Percentiles rank a stretch among this genome's conserved stretches.
Conservation (phyloP, 2,113 vertebrate genomes). For the Ia io region DNA sequence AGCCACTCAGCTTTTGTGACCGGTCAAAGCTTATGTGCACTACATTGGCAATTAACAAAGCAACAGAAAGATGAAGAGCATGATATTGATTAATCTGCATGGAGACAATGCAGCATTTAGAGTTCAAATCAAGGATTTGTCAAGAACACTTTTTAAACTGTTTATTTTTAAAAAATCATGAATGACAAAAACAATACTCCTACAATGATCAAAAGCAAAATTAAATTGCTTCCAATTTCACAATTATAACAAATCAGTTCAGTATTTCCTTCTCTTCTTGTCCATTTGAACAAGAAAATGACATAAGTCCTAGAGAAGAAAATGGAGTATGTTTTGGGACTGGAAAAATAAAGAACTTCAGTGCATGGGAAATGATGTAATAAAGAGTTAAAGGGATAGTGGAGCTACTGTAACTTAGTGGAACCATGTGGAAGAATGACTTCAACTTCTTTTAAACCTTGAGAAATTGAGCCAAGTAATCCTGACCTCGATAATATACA, state of each 20-base stretch:
- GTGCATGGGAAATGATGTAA: background rate
- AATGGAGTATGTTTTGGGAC: background rate
- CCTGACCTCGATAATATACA: background rate
- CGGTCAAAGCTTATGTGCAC: background rate
- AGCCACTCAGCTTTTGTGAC: background rate
- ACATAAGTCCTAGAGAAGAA: background rate
- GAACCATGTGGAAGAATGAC: background rate
- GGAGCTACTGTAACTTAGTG: background rate
- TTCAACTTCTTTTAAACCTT: slow-evolving; percentile 30
- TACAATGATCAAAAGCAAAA: background rate
- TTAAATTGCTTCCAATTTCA: background rate
- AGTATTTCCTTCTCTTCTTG: background rate
- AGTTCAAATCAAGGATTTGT: background rate
- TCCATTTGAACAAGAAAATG: background rate
- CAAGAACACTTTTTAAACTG: background rate
- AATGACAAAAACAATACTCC: background rate
- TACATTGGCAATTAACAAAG: background rate
- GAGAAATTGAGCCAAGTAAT: background rate
- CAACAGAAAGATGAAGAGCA: background rate
- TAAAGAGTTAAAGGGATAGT: background rate
- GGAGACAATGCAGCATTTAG: background rate
- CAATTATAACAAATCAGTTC: background rate
- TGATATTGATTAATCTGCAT: background rate
- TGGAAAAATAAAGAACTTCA: background rate
- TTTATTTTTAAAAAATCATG: background rate